Conservation (phyloP, 2,113 vertebrate genomes). For the Grus americana region DNA sequence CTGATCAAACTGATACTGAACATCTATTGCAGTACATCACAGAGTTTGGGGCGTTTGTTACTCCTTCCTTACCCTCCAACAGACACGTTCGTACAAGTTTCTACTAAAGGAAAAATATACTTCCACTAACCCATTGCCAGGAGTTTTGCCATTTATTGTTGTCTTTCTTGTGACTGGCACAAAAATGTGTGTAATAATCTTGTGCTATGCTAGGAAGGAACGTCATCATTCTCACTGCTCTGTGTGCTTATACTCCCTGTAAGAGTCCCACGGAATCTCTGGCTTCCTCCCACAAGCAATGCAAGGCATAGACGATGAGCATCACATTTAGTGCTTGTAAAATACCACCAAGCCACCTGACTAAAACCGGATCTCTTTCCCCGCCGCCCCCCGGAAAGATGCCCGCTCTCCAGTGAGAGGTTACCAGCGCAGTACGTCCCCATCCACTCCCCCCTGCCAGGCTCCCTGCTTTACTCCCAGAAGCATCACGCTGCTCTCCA, state of each 20-base stretch:
- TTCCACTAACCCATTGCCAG: neutral
- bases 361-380: neutral
- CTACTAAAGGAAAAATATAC: neutral
- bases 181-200: neutral
- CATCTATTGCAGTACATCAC: neutral
- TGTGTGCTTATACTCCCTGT: neutral
- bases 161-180: neutral
- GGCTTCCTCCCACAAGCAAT: neutral
- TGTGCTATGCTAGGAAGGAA: neutral
- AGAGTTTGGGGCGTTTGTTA: neutral
- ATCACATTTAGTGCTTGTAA: neutral
- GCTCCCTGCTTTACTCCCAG: neutral
- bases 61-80: neutral
- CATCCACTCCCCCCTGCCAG: fast-evolving
- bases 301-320: neutral
- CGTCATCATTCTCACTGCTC: neutral
- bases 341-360: neutral
- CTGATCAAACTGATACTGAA: neutral
- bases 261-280: neutral
- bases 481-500: neutral
- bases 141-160: neutral
- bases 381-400: fast-evolving
- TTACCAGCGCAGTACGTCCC: fast-evolving
- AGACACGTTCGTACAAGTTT: neutral
- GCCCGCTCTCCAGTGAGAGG: neutral